phyloP scores from a whole-genome alignment of 23 tunicate species.

The Phallusia fumigata region DNA sequence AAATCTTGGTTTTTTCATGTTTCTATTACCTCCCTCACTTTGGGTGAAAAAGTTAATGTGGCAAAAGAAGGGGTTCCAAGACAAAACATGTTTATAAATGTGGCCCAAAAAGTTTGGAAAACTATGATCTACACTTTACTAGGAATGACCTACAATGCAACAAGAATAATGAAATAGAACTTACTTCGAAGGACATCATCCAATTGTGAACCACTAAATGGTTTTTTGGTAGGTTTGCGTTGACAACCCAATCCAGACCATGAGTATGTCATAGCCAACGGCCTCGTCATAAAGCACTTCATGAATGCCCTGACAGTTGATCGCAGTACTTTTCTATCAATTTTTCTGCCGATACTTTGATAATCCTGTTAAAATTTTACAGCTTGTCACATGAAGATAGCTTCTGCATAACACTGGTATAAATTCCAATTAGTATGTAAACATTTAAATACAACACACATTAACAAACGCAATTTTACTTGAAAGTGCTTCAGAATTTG shows the following conservation, averaged over 20 bases:
- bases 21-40: too few species aligned
- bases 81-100: too few species aligned
- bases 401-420: neutral
- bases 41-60: too few species aligned
- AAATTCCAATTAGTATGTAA: too few species aligned
- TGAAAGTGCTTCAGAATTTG: neutral
- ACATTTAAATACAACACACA: neutral
- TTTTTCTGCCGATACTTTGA: neutral
- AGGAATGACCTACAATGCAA: neutral
- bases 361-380: neutral
- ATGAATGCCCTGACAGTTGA: neutral
- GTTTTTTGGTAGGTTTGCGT: neutral
- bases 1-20: too few species aligned
- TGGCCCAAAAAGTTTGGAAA: too few species aligned
- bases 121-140: too few species aligned
- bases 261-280: neutral
- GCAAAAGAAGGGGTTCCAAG: too few species aligned
- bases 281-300: constrained; percentile 1
- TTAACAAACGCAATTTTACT: neutral
- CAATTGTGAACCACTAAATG: neutral
- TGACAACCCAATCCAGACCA: neutral
- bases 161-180: neutral
- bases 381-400: too few species aligned
- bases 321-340: neutral
- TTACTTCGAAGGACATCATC: constrained; percentile 10